Percentiles rank a stretch among this genome's conserved stretches.
Evolutionary conservation across 2,797 vertebrate genomes (phyloP).

Genomic region (Crax fasciolata): DNA sequence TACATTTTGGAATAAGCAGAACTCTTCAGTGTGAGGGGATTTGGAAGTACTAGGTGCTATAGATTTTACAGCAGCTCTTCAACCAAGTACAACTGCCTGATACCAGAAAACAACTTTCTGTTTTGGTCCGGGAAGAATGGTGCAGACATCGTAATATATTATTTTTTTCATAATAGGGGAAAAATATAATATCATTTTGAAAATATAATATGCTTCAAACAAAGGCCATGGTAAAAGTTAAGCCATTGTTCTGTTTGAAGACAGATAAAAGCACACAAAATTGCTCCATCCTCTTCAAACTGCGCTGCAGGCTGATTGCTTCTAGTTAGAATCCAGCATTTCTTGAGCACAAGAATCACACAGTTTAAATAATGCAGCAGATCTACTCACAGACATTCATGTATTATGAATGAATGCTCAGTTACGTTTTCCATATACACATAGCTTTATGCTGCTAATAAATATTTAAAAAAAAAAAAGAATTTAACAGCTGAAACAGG

Average conservation of each 20-base stretch:
- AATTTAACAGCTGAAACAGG: background rate
- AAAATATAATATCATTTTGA: background rate
- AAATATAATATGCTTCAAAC: background rate
- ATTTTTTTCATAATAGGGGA: background rate
- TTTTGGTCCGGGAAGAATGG: background rate
- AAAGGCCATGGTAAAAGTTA: background rate
- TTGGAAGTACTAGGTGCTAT: background rate
- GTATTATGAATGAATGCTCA: slow-evolving; percentile 23
- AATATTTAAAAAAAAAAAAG: background rate
- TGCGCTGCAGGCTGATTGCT: background rate
- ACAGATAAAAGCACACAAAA: background rate
- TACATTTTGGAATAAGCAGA: slow-evolving; percentile 12
- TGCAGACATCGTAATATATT: background rate
- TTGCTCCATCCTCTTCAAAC: background rate
- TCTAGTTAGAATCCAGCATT: slow-evolving; percentile 23
- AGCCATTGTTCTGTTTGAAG: background rate
- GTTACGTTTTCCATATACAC: background rate
- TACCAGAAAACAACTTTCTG: background rate
- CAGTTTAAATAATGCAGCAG: slow-evolving; percentile 49
- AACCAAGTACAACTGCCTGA: background rate
- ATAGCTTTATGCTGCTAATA: background rate
- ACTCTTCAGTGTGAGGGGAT: background rate
- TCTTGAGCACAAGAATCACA: background rate
- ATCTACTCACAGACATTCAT: background rate
- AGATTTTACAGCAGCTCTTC: slow-evolving; percentile 26